Base-by-base conservation (phyloP, 2,888 invertebrate genomes). In the Colletes collaris region DNA sequence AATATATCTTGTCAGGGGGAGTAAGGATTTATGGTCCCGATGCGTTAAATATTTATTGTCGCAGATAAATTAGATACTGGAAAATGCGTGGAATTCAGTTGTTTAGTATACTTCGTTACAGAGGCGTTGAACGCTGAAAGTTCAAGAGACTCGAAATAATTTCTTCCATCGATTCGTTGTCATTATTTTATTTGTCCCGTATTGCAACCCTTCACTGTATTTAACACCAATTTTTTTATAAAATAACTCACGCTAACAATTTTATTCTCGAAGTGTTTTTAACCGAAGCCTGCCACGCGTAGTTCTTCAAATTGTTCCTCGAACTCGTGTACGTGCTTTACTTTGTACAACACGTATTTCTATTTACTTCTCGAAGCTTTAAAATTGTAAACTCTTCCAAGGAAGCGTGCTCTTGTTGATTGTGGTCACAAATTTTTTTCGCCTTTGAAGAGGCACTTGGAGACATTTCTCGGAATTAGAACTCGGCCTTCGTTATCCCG, bases 361-460 rank as follows among this genome's bases (percentile, higher is more conserved):
- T 49, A 16, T 60, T 10, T 46, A 49, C 11, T 75, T 76, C 55
- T 3, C 13, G 35, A 55, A 60, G 37, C 50, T 1, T 63, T 68
- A 70, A 70, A 70, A 62, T 62, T 40, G 56, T 76, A 65, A 66
- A 75, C 69, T 50, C 8, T 55, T 16, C 58, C 27, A 40, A n/a
- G 78, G 69, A 78, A 40, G 56, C 16, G 8, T 52, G 52, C n/a
- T 37, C 37, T 60, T 56, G 40, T 27, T 35, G 55, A 53, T n/a
- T 2, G 1, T 27, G 27, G 27, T 27, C 27, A 27, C 27, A 27
- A 49, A 27, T 56, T 46, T 11, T 59, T 60, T 50, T 55, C 10
- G 19, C 4, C 27, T 27, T 27, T 27, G 4, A 7, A 4, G 37
- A 40, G 40, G 5, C 40, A 40, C 40, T 40, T 6, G 40, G 13